Evolutionary conservation across 2,113 vertebrate genomes (phyloP).

Genomic region (Dicrurus megarhynchus): DNA sequence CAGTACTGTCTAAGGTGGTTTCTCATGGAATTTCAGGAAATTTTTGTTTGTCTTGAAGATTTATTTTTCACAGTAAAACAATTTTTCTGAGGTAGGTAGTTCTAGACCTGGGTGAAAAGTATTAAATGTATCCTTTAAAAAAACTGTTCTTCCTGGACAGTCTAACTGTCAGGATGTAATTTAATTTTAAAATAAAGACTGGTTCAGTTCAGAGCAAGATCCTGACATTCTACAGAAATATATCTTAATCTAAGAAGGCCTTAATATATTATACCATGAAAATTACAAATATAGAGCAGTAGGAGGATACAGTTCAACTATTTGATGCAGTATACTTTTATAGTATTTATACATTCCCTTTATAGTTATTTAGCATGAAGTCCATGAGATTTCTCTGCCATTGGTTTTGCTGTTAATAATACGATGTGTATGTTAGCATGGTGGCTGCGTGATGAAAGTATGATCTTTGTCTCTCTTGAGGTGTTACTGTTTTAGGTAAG

Average conservation of each 20-base stretch:
- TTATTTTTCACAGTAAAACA: neutral
- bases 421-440: accelerated
- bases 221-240: neutral
- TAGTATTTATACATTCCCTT: neutral
- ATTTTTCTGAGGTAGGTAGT: neutral
- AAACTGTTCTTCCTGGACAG: neutral
- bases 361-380: neutral
- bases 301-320: neutral
- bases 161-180: neutral
- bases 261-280: neutral
- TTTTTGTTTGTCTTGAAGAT: neutral
- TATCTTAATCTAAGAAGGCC: neutral
- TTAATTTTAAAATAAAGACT: neutral
- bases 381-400: neutral
- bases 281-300: neutral
- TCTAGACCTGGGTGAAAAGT: neutral
- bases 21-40: neutral
- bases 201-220: neutral
- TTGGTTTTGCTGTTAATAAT: neutral
- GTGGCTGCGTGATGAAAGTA: neutral
- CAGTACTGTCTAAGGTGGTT: neutral
- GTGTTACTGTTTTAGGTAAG: neutral
- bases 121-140: neutral
- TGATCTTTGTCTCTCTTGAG: neutral
- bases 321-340: neutral